These are phyloP conservation scores for Aldabrachelys gigantea DNA, from an alignment of 2,113 vertebrate genomes.

Conservation along the genomic window DNA sequence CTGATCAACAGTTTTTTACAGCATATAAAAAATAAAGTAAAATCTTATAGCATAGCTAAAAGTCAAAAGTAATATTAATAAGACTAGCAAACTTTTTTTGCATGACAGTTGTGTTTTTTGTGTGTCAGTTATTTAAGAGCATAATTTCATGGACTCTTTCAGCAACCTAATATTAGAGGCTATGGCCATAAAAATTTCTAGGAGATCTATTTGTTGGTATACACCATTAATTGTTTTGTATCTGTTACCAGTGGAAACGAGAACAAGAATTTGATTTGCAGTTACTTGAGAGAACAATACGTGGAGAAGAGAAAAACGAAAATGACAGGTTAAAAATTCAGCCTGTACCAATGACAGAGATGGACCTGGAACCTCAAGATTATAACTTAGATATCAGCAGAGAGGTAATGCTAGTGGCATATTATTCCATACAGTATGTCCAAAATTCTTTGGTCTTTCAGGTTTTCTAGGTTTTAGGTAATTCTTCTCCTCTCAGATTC, in stretches of 20 bases:
- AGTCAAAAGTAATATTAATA: neutral
- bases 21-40: neutral
- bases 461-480: neutral
- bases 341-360: constrained; percentile 81
- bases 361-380: constrained; percentile 90
- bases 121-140: neutral
- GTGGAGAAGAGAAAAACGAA: constrained; percentile 87
- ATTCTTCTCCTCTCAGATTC: neutral
- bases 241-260: constrained; percentile 92
- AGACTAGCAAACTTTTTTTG: neutral
- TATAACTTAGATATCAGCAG: constrained; percentile 94
- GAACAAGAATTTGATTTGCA: constrained; percentile 99
- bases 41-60: neutral
- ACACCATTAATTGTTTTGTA: constrained; percentile 73
- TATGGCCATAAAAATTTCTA: constrained; percentile 12
- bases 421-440: neutral
- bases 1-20: neutral
- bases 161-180: neutral
- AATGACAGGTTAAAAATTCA: constrained; percentile 90
- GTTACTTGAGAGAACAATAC: constrained; percentile 91
- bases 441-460: neutral
- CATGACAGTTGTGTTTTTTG: neutral
- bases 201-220: neutral
- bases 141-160: neutral
- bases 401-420: constrained; percentile 83